Evolutionary conservation across 2,797 vertebrate species (phyloP), one percentile per base, ranked within the genome.

Genomic region (Glyptemys insculpta): DNA sequence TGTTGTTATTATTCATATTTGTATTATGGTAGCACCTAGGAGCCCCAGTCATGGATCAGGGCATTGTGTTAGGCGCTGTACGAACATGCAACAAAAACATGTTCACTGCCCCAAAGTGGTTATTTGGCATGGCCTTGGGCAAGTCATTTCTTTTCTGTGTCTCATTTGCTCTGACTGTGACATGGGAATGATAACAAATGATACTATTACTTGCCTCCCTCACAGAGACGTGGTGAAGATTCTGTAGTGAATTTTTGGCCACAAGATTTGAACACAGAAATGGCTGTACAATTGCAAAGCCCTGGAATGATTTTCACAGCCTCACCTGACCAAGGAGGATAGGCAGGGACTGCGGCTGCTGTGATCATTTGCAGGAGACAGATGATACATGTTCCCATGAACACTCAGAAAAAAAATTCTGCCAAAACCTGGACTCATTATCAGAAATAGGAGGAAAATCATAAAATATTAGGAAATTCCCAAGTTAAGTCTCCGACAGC

Each of bases 161-260:
- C 93, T 89, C 95, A 4, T 0, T 82, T 90, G 93, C 19, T 82
- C 82, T 88, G 78, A 94, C 95, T 94, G 94, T 97, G 91, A 91
- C 95, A 96, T 93, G 95, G 87, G 50, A 82, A 91, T 92, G 90
- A 94, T 96, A 96, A 92, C 91, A 96, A 95, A 94, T 81, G 94
- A 92, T 95, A 94, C 94, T 37, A 37, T 37, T 83, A 85, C 88
- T 80, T 94, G 85, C 80, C 84, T 95, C 85, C 88, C 76, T 91
- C 80, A 57, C 87, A 54, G 92, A 94, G 91, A 96, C 91, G 72
- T 56, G 88, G 81, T 85, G 90, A 96, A 96, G 96, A 96, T 96
- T 94, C 95, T 96, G 96, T 96, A 97, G 91, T 57, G 92, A 81
- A 62, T 95, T 89, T 89, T 97, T 87, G 76, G 72, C 91, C 16